Evolutionary conservation across 2,113 vertebrate genomes (phyloP), one percentile per base, ranked within the genome.

Genomic region (Gasterosteus nipponicus): DNA sequence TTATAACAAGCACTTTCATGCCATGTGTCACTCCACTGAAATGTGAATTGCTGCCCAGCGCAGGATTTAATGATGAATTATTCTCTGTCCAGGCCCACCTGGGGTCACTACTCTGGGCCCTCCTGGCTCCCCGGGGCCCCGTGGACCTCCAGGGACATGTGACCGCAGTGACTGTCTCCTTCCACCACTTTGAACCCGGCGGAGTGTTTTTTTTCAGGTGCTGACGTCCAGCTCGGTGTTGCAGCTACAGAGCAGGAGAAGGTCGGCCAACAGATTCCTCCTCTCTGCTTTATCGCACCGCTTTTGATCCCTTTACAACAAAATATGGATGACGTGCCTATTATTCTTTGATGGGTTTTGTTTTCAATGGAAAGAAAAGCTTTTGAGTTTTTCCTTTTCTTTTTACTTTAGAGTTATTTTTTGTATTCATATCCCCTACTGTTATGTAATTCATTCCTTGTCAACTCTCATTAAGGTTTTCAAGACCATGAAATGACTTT

Each of bases 71-170:
- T 72, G 53, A 74, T 58, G 44, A 74, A 7, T 75, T 73, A 76
- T 82, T 93, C 61, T 85, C 39, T 78, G 31, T 80, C 84, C 89
- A 96, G 90, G 96, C 84, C 91, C 78, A 26, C 90, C 93, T 89
- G 96, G 95, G 78, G 38, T 88, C n/a, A 89, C 92, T 74, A 83
- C 75, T 90, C 93, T 29, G 92, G 97, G 97, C 47, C 89, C 88
- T 31, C 81, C 94, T 0, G 96, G 96, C 61, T 84, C 93, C 0
- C 93, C 94, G 12, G 98, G 98, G 2, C 93, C 95, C 10, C 94
- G 94, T 0, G 98, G 98, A 82, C 85, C 93, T 39, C 82, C 82
- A 0, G 97, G 97, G 86, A 95, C 91, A 19, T 99, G 98, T 78
- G 93, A 94, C 86, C 96, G 96, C 0, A 88, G 93, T 16, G 96